These are phyloP conservation scores for Tineola bisselliella DNA, from an alignment of 2,888 invertebrate species.

Conservation along the genomic window DNA sequence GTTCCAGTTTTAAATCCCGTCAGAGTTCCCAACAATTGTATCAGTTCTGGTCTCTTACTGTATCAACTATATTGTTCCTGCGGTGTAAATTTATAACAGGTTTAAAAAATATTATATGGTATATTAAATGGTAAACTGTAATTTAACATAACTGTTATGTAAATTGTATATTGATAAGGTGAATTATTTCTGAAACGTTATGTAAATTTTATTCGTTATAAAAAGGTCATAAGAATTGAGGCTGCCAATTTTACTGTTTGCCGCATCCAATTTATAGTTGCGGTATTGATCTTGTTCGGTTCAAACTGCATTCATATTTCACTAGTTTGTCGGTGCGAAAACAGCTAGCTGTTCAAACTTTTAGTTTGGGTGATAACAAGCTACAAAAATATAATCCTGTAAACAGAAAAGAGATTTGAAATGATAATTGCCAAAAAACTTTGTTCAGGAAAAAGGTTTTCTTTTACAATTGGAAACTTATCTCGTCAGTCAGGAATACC, in stretches of 20 bases:
- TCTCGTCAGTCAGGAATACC: too few relatives aligned
- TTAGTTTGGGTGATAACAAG: neutral
- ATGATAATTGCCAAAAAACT: conserved; percentile 2
- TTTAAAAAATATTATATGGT: neutral
- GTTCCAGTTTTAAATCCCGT: conserved; percentile 39
- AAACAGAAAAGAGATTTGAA: neutral
- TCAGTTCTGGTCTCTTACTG: conserved; percentile 21
- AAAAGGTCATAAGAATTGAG: neutral
- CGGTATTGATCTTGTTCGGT: conserved; percentile 6
- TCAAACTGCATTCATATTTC: conserved; percentile 9
- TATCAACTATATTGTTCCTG: neutral
- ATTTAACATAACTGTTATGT: neutral
- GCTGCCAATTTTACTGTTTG: conserved; percentile 10
- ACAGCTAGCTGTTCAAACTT: neutral
- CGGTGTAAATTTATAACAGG: neutral
- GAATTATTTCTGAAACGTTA: neutral
- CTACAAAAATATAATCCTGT: neutral
- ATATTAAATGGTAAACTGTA: neutral
- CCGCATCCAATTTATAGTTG: conserved; percentile 12
- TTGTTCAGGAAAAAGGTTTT: neutral
- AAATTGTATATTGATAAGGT: neutral
- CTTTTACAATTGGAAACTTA: neutral
- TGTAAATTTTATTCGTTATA: conserved; percentile 3
- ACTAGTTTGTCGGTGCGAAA: neutral
- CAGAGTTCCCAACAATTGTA: conserved; percentile 25